Evolutionary conservation across 2,797 vertebrate species (phyloP), one percentile per base, ranked within the genome.

Genomic region (Acanthopagrus latus): DNA sequence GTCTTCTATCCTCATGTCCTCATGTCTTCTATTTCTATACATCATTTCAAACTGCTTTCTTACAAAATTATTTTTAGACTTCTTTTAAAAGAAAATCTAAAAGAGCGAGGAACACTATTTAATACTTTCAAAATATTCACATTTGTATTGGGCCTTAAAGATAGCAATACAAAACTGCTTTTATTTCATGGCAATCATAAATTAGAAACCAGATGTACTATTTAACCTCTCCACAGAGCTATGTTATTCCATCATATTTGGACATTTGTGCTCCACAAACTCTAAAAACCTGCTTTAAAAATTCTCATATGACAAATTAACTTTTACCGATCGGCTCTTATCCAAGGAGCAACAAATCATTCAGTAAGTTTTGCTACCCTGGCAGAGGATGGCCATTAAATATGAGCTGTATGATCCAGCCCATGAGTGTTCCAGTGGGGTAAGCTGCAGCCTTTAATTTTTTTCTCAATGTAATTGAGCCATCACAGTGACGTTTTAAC

Each of bases 341-440:
- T 73, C 67, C 55, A 68, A 76, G 70, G 18, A 68, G 65, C 58
- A 47, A 74, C 59, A 88, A 84, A 80, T 87, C 73, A 74, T 54
- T 58, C 66, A 67, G 72, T 52, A 71, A 16, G 51, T 76, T 74
- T 25, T 74, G 67, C 51, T 72, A 47, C 52, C 41, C 70, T 79
- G 74, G 79, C 70, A 69, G 46, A 60, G 43, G 55, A 64, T 3
- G 12, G 54, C 44, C 17, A 62, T 88, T 84, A 89, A 87, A 89
- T 76, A 60, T 67, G 70, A 79, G 70, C 78, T 57, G 74, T 74
- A 80, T 50, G 64, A 89, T 80, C 75, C 63, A 38, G 38, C 38
- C 38, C 38, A 51, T 60, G 14, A 56, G 60, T 68, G 60, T 82
- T 68, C 81, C 47, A 65, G 3, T 2, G 2, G 10, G 20, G 33